phyloP scores from a whole-genome alignment of 2,113 vertebrate genomes.

The Antigone vipio region DNA sequence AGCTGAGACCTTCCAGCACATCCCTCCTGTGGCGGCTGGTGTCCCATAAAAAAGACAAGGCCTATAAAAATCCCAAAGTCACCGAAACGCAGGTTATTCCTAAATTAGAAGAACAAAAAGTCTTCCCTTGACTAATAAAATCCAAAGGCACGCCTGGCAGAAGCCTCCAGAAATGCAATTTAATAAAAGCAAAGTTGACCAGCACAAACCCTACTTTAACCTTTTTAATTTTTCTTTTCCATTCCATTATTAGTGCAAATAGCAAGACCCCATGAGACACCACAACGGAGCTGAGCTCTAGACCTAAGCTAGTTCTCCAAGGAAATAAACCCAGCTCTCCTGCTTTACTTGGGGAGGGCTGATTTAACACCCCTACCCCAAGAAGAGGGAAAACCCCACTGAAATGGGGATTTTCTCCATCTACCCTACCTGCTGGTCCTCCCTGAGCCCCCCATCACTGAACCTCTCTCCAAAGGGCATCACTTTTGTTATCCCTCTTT shows the following conservation, averaged over 20 bases:
- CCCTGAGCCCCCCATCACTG: background rate
- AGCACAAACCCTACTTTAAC: background rate
- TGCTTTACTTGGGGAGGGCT: background rate
- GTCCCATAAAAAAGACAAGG: background rate
- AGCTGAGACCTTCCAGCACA: background rate
- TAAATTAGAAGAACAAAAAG: background rate
- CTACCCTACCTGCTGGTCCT: background rate
- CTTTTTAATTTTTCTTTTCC: background rate
- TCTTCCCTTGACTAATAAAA: background rate
- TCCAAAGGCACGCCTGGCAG: background rate
- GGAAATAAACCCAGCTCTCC: slow-evolving; percentile 28
- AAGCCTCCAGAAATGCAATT: background rate
- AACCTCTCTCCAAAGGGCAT: background rate
- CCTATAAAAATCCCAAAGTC: background rate
- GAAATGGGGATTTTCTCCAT: background rate
- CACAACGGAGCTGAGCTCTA: background rate
- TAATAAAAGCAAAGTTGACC: background rate
- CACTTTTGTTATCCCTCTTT: background rate
- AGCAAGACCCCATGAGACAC: background rate
- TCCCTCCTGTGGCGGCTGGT: background rate
- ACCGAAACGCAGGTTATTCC: background rate
- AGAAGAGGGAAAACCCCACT: background rate
- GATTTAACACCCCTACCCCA: background rate
- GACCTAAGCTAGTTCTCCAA: background rate
- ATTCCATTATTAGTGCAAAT: slow-evolving; percentile 35